Conservation (phyloP, 2,113 vertebrate species). For the Lutjanus erythropterus region DNA sequence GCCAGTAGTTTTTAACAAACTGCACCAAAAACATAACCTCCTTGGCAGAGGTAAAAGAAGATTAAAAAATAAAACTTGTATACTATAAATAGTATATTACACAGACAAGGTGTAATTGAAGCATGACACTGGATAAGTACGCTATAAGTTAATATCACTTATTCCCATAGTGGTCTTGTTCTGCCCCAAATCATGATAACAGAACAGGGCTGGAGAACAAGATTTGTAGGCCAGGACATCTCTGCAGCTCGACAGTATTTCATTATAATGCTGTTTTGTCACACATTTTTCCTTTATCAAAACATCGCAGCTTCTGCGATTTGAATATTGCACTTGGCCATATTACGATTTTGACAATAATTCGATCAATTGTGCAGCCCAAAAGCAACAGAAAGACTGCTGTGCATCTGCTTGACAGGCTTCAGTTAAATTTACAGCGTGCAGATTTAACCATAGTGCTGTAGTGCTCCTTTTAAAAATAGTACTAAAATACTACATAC, state of each 20-base stretch:
- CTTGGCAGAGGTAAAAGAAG: neutral
- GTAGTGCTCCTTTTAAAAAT: neutral
- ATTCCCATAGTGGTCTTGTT: neutral
- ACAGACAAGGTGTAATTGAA: neutral
- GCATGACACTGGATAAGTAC: neutral
- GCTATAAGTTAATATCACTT: neutral
- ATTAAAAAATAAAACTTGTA: neutral
- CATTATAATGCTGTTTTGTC: too few relatives aligned
- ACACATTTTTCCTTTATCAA: too few relatives aligned
- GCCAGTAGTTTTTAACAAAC: too few relatives aligned
- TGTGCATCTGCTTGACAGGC: neutral
- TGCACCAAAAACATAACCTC: too few relatives aligned
- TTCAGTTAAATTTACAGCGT: neutral
- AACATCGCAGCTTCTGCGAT: too few relatives aligned
- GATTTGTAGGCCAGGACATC: too few relatives aligned
- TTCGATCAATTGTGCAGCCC: too few relatives aligned
- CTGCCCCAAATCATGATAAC: neutral
- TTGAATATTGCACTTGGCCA: too few relatives aligned
- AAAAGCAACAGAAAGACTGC: too few relatives aligned
- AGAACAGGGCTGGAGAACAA: too few relatives aligned
- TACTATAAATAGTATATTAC: neutral
- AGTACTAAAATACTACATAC: neutral
- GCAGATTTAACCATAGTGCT: neutral
- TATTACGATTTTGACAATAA: too few relatives aligned
- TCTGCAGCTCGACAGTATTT: too few relatives aligned